Evolutionary conservation across 2,797 vertebrate species (phyloP).

Genomic region (Mergus octosetaceus): DNA sequence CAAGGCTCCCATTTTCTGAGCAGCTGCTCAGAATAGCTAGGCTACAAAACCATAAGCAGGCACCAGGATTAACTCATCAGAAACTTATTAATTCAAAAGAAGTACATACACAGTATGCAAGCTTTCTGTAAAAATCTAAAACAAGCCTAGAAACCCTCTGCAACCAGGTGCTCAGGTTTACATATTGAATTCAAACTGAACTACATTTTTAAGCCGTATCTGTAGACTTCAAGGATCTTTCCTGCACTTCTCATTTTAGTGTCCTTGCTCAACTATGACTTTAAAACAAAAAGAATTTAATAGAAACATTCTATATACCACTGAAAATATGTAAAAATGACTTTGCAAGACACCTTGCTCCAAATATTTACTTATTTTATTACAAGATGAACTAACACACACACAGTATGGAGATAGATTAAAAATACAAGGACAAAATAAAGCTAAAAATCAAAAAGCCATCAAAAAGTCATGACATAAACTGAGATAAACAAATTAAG

Average conservation of each 20-base stretch:
- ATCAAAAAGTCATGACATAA: background rate
- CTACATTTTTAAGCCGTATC: background rate
- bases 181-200: background rate
- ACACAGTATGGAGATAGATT: background rate
- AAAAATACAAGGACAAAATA: constrained; percentile 3
- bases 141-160: background rate
- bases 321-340: background rate
- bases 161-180: background rate
- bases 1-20: background rate
- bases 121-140: background rate
- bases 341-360: background rate
- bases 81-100: background rate
- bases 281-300: background rate
- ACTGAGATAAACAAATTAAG: background rate
- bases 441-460: background rate
- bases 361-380: constrained; percentile 1
- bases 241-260: background rate
- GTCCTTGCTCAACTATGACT: background rate
- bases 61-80: background rate
- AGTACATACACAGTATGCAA: background rate
- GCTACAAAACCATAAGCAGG: background rate
- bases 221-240: background rate
- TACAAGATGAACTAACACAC: background rate
- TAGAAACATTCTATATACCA: background rate
- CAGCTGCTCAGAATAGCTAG: background rate